A percentile compares a stretch with the other conserved stretches of the same genome.
Evolutionary conservation across 64 coral and sea anemone genomes (phyloP).

Genomic region (Dendrophyllia cribrosa): DNA sequence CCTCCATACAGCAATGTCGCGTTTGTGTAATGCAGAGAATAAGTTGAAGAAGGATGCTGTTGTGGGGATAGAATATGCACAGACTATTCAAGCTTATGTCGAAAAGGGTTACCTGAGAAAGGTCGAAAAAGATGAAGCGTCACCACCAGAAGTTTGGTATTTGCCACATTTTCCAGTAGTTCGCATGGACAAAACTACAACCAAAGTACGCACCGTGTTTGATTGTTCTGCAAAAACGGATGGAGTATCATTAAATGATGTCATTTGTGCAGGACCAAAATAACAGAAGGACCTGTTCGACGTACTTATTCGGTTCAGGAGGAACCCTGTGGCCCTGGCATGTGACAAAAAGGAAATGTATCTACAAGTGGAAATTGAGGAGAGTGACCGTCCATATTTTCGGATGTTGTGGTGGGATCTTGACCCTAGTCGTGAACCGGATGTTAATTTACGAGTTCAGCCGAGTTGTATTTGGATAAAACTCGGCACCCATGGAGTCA

Average conservation of each 20-base stretch:
- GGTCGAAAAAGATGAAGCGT: neutral
- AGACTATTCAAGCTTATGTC: neutral
- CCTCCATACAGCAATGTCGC: neutral
- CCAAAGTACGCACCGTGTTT: too few species aligned
- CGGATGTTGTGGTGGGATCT: too few species aligned
- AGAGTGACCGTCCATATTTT: too few species aligned
- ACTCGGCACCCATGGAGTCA: conserved; percentile 72
- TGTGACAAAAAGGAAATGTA: too few species aligned
- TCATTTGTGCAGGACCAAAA: conserved; percentile 45
- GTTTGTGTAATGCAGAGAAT: conserved; percentile 21
- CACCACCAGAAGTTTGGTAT: conserved; percentile 27
- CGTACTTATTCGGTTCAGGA: too few species aligned
- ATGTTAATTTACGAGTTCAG: conserved; percentile 75
- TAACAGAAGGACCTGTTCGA: conserved; percentile 30
- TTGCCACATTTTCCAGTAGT: conserved; percentile 68
- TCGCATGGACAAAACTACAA: conserved; percentile 32
- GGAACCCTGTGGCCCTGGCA: too few species aligned
- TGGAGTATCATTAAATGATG: conserved; percentile 16
- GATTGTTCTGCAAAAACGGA: too few species aligned
- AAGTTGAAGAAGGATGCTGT: neutral
- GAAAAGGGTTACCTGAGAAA: conserved; percentile 31
- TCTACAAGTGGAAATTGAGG: too few species aligned
- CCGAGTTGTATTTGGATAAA: conserved; percentile 67
- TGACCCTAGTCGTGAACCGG: too few species aligned
- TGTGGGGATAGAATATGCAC: conserved; percentile 21